A percentile compares a stretch with the other conserved stretches of the same genome.
Conservation (phyloP, 1,140 invertebrate genomes). For the Panulirus ornatus region DNA sequence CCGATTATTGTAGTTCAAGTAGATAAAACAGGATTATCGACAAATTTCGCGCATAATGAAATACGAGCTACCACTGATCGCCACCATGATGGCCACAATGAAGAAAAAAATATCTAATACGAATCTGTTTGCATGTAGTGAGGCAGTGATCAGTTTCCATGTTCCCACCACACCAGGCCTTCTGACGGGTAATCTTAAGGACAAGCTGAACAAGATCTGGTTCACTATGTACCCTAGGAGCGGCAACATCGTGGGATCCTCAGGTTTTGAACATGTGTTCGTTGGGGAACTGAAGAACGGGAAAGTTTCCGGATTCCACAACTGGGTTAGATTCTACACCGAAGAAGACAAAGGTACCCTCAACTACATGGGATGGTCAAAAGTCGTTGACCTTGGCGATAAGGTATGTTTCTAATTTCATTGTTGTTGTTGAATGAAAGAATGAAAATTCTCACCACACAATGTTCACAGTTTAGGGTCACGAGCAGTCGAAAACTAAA, state of each 20-base stretch:
- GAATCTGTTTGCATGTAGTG: no score
- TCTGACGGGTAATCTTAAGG: conserved; percentile 82
- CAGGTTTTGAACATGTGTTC: conserved; percentile 93
- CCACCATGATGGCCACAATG: no score
- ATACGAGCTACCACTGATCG: no score
- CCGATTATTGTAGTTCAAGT: no score
- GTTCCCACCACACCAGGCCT: conserved; percentile 65
- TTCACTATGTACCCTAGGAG: conserved; percentile 86
- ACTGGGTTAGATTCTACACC: conserved; percentile 91
- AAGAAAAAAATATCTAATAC: no score
- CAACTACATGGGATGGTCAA: conserved; percentile 90
- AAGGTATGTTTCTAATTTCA: no score
- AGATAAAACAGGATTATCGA: no score
- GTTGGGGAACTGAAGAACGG: conserved; percentile 88
- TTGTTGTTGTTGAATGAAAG: no score
- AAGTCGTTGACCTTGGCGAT: conserved; percentile 84
- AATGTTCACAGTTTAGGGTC: no score
- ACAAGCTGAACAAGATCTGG: conserved; percentile 84
- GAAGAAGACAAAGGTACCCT: conserved; percentile 84
- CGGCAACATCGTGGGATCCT: conserved; percentile 86
- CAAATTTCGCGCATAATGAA: no score
- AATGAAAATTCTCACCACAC: no score
- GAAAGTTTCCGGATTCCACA: conserved; percentile 90
- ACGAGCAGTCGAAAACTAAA: no score
- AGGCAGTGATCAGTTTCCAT: not conserved